phyloP scores from a whole-genome alignment of 2,888 invertebrate genomes.

The Agonum fuliginosum region DNA sequence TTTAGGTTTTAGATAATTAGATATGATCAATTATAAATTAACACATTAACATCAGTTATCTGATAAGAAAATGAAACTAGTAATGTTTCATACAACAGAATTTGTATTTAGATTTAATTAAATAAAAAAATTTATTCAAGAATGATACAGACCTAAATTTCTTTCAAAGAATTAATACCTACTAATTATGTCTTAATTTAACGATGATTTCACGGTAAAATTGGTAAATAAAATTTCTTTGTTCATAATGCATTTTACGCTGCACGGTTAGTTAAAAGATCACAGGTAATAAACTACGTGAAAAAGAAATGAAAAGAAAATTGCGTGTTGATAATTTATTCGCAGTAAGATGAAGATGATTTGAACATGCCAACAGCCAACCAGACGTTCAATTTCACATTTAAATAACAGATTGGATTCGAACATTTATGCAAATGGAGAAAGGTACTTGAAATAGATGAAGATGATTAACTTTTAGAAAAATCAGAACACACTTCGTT shows the following conservation, averaged over 20 bases:
- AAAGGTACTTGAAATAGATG: background rate
- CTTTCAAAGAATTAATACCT: too few relatives aligned
- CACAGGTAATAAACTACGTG: background rate
- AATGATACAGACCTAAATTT: too few relatives aligned
- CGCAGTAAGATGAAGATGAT: background rate
- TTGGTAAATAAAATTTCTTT: background rate
- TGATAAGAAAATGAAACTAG: too few relatives aligned
- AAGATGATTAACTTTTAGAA: background rate
- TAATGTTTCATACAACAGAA: too few relatives aligned
- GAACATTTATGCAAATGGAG: background rate
- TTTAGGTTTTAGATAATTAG: too few relatives aligned
- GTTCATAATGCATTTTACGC: background rate
- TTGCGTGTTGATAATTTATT: constrained; percentile 26
- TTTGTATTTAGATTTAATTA: too few relatives aligned
- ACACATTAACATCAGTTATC: too few relatives aligned
- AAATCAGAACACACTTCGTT: background rate
- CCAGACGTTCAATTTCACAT: background rate
- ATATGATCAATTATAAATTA: too few relatives aligned
- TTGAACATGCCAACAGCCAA: too few relatives aligned
- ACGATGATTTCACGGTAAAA: constrained; percentile 13
- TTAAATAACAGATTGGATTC: constrained; percentile 31
- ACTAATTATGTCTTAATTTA: constrained; percentile 6
- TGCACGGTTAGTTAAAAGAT: background rate
- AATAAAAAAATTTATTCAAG: too few relatives aligned
- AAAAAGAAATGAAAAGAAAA: constrained; percentile 18